These are phyloP conservation scores for Sclerodermus sp. DNA, from an alignment of 2,888 invertebrate species.

Conservation along the genomic window DNA sequence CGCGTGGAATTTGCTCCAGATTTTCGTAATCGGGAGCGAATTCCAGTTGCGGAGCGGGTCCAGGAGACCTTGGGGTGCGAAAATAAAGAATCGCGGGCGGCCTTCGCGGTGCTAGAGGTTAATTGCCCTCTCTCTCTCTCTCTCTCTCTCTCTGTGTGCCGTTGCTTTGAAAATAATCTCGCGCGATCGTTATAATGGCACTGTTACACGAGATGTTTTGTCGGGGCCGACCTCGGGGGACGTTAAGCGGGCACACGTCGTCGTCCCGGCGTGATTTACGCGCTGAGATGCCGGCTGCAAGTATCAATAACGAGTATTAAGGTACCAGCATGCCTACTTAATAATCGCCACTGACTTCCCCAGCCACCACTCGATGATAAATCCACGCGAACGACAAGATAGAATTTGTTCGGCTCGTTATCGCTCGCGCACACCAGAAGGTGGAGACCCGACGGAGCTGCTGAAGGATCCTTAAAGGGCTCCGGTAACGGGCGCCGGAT, in stretches of 20 bases:
- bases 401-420: background rate
- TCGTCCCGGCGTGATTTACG: background rate
- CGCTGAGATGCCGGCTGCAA: background rate
- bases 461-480: too few relatives aligned
- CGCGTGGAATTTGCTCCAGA: too few relatives aligned
- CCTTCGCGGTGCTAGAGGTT: too few relatives aligned
- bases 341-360: background rate
- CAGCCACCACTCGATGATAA: background rate
- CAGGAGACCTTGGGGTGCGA: too few relatives aligned
- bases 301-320: background rate
- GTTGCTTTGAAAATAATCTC: slow-evolving; percentile 35
- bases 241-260: too few relatives aligned
- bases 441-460: too few relatives aligned
- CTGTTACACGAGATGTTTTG: slow-evolving; percentile 31
- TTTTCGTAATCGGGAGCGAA: too few relatives aligned
- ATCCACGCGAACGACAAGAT: background rate
- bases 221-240: slow-evolving; percentile 17
- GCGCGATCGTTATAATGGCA: slow-evolving; percentile 31
- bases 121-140: too few relatives aligned
- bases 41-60: too few relatives aligned
- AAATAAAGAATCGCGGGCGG: too few relatives aligned
- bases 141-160: too few relatives aligned
- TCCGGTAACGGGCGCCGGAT: too few relatives aligned
- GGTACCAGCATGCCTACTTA: background rate
- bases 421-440: background rate